Conservation (phyloP, 2,113 vertebrate species). For the Cepphus grylle region DNA sequence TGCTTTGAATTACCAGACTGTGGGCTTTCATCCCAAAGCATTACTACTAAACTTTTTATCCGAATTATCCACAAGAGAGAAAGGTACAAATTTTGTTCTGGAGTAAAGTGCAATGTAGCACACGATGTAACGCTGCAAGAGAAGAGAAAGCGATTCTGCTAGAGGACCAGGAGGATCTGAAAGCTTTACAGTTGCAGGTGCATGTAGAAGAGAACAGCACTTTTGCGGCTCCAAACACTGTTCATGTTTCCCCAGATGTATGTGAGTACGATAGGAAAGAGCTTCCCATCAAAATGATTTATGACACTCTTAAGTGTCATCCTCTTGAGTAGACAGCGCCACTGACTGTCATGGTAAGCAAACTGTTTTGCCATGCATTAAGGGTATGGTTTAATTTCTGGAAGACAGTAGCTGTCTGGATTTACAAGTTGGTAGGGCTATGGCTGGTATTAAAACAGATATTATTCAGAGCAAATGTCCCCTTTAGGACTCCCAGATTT, state of each 20-base stretch:
- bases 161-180: not conserved
- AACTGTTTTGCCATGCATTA: not conserved
- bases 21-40: not conserved
- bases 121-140: not conserved
- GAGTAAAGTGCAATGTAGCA: too few species aligned
- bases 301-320: not conserved
- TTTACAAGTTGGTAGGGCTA: not conserved
- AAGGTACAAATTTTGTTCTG: not conserved
- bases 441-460: not conserved
- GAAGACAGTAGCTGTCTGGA: not conserved
- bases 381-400: not conserved
- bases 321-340: not conserved
- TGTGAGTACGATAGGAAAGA: not conserved
- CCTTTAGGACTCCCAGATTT: not conserved
- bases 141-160: not conserved
- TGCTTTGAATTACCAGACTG: not conserved
- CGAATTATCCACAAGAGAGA: not conserved
- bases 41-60: not conserved
- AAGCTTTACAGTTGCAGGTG: not conserved
- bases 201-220: accelerated
- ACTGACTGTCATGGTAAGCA: not conserved
- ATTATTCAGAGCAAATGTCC: not conserved
- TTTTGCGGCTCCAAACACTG: not conserved
- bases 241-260: not conserved
- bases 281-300: not conserved